Base-by-base conservation (phyloP, 2,797 vertebrate species). In the Botia almorhae region DNA sequence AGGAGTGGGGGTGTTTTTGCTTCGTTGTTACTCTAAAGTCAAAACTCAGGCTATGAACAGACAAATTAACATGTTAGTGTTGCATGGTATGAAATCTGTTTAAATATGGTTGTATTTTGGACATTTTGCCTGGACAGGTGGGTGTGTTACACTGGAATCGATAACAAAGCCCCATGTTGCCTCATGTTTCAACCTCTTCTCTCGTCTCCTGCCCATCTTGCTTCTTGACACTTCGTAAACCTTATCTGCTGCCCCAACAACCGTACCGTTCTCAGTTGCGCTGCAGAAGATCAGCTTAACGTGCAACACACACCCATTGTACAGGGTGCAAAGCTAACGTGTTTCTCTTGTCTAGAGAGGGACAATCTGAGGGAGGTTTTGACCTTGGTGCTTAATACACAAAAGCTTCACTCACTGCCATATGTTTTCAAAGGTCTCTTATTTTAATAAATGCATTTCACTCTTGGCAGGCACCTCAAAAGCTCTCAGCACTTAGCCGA, bases 211-310 rank as follows among this genome's bases (percentile, higher is more conserved):
- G 17, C 72, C 58, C 39, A 33, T 51, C 17, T 21, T 7, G 3
- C 19, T 48, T 26, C 48, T 51, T n/a, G 7, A 26, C 23, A 43
- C 74, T 76, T 39, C 63, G n/a, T 17, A 56, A 63, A n/a, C 4
- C 50, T 77, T 64, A 77, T 51, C 51, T 76, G 64, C 19, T 64
- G n/a, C 51, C 64, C 58, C 51, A 23, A 17, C 11, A 21, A 65
- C 7, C 12, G 7, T 60, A 14, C 23, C 11, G 39, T 5, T 23
- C 43, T 60, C 68, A 64, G 8, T 33, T 6, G 61, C 19, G 7
- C 64, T 61, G 26, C 46, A 70, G 53, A 48, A 74, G 7, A 39
- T 39, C n/a, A n/a, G n/a, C 36, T 36, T 39, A 39, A 39, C 36
- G 36, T 39, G n/a, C n/a, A n/a, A n/a, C n/a, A 26, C 60, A 73